Percentiles rank a stretch among this genome's conserved stretches.
Conservation (phyloP, 1,140 invertebrate species). For the Oncopodura yosiiana region DNA sequence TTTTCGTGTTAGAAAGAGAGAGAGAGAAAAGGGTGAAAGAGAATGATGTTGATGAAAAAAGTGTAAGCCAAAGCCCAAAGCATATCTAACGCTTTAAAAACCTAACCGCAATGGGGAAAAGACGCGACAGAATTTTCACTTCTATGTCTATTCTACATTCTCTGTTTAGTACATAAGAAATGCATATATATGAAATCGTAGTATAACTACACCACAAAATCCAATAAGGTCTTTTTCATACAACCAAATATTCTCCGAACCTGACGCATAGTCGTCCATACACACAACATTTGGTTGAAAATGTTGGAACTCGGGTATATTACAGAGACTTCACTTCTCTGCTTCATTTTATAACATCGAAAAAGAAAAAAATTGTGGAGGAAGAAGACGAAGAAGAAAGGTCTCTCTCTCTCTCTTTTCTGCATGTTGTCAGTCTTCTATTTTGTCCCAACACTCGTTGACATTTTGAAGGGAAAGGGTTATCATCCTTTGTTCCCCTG, state of each 20-base stretch:
- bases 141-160: too few species aligned
- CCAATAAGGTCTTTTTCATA: constrained; percentile 21
- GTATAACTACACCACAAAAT: constrained; percentile 23
- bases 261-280: background rate
- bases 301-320: too few species aligned
- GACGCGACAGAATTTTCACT: too few species aligned
- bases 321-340: too few species aligned
- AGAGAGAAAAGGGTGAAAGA: too few species aligned
- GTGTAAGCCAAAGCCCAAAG: too few species aligned
- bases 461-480: constrained; percentile 29
- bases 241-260: background rate
- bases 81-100: too few species aligned
- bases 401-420: background rate
- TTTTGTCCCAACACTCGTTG: constrained; percentile 15
- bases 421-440: background rate
- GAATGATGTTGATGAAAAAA: too few species aligned
- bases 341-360: constrained; percentile 3
- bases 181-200: constrained; percentile 3
- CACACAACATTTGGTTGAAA: background rate
- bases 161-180: background rate
- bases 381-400: too few species aligned
- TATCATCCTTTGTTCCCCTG: constrained; percentile 29
- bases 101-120: background rate
- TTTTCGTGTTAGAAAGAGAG: too few species aligned
- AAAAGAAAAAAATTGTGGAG: too few species aligned